These are phyloP conservation scores for Hyla sarda DNA, from an alignment of 2,113 vertebrate species.

Conservation along the genomic window DNA sequence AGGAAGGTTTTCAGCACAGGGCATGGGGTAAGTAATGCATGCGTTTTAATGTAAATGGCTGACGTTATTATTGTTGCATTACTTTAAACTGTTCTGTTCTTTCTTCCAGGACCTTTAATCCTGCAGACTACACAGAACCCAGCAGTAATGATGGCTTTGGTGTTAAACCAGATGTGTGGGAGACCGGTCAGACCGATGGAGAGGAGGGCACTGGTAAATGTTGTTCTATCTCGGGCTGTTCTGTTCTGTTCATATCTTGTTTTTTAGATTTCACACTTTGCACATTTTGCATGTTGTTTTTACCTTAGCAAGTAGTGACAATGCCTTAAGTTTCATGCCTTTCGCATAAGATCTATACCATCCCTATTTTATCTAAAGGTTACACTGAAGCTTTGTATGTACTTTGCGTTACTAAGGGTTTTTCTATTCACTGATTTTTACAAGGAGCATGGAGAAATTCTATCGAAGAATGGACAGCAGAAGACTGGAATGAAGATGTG, in stretches of 20 bases:
- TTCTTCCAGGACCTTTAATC: slow-evolving; percentile 87
- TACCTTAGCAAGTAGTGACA: too few species aligned
- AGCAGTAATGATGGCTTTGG: slow-evolving; percentile 74
- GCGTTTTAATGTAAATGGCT: not conserved
- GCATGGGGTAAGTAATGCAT: slow-evolving; percentile 88
- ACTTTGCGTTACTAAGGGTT: not conserved
- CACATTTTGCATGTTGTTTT: too few species aligned
- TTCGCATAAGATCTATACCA: too few species aligned
- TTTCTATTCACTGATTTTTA: slow-evolving; percentile 4
- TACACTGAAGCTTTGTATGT: not conserved
- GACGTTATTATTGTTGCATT: not conserved
- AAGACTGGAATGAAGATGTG: slow-evolving; percentile 98
- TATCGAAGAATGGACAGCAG: slow-evolving; percentile 90
- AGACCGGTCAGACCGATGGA: slow-evolving; percentile 80
- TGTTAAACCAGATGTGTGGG: slow-evolving; percentile 82
- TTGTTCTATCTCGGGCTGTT: not conserved
- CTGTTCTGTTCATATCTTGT: not conserved
- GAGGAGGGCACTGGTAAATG: slow-evolving; percentile 83
- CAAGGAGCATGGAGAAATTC: slow-evolving; percentile 88
- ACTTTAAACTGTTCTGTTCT: not conserved
- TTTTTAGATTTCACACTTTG: too few species aligned
- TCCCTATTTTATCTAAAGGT: not conserved
- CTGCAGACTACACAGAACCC: slow-evolving; percentile 87
- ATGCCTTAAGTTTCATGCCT: too few species aligned
- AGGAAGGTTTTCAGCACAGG: slow-evolving; percentile 90